A percentile compares a stretch with the other conserved stretches of the same genome.
phyloP scores from a whole-genome alignment of 2,888 invertebrate genomes.

The Monopis laevigella region DNA sequence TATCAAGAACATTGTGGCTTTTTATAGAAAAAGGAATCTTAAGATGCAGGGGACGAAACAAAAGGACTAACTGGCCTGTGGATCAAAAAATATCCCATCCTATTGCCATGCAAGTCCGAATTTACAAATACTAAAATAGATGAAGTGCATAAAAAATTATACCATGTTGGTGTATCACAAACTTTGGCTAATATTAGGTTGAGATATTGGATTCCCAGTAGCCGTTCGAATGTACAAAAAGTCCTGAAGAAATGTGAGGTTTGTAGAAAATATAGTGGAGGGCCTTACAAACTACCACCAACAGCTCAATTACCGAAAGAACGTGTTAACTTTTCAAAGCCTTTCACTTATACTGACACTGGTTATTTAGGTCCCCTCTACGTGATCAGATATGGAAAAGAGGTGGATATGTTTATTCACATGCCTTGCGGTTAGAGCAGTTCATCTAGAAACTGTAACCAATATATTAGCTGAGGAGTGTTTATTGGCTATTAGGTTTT shows the following conservation, averaged over 20 bases:
- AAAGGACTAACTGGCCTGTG: conserved; percentile 10
- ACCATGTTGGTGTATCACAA: conserved; percentile 16
- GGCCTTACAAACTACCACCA: conserved; percentile 15
- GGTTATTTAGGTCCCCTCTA: conserved; percentile 20
- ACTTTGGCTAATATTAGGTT: conserved; percentile 4
- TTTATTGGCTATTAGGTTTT: conserved; percentile 17
- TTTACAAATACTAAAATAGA: conserved; percentile 10
- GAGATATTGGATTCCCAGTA: conserved; percentile 9
- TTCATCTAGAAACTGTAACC: conserved; percentile 22
- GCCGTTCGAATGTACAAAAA: conserved; percentile 5
- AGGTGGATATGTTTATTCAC: conserved; percentile 20
- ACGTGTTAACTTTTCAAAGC: conserved; percentile 18
- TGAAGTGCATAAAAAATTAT: conserved; percentile 13
- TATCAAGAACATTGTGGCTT: neutral
- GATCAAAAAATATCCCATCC: conserved; percentile 14
- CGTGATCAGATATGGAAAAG: conserved; percentile 14
- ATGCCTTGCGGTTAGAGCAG: conserved; percentile 21
- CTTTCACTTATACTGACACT: conserved; percentile 19
- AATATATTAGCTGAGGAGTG: conserved; percentile 21
- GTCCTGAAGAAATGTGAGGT: conserved; percentile 12
- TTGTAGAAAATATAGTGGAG: conserved; percentile 17
- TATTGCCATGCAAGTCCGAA: conserved; percentile 12
- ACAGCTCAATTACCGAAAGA: conserved; percentile 17
- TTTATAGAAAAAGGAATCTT: conserved; percentile 1
- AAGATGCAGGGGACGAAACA: conserved; percentile 1